A percentile compares a stretch with the other conserved stretches of the same genome.
phyloP scores from a whole-genome alignment of 2,113 vertebrate species.

The Syngnathus floridae region DNA sequence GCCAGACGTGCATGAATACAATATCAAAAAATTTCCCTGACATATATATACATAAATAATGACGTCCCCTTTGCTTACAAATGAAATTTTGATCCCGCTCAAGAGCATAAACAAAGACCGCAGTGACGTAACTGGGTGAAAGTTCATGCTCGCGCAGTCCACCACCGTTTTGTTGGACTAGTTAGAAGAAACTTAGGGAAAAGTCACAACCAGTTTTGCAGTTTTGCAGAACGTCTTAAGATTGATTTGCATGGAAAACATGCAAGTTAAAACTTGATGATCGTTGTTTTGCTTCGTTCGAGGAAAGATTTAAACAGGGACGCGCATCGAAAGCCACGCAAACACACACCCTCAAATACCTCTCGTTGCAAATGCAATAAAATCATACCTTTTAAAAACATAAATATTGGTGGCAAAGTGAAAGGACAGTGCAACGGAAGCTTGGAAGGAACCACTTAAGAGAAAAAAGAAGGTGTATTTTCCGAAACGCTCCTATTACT shows the following conservation, averaged over 20 bases:
- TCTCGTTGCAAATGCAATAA: too few relatives aligned
- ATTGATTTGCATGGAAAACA: not conserved
- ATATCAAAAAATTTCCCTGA: not conserved
- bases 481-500: not conserved
- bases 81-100: not conserved
- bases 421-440: not conserved
- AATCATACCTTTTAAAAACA: not conserved
- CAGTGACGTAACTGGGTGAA: slow-evolving; percentile 16
- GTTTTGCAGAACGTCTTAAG: not conserved
- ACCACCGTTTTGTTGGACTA: not conserved
- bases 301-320: not conserved
- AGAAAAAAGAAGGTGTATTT: not conserved
- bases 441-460: slow-evolving; percentile 15
- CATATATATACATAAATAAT: not conserved
- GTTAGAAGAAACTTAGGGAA: not conserved
- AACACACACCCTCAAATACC: too few relatives aligned
- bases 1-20: not conserved
- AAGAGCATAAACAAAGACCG: slow-evolving; percentile 2
- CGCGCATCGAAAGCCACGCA: not conserved
- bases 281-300: not conserved
- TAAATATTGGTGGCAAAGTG: not conserved
- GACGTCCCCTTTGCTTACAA: not conserved
- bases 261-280: not conserved
- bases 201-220: not conserved
- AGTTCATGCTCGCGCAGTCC: slow-evolving; percentile 9